Percentiles rank a stretch among this genome's conserved stretches.
phyloP scores from a whole-genome alignment of 2,113 vertebrate genomes.

The Acanthochromis polyacanthus region DNA sequence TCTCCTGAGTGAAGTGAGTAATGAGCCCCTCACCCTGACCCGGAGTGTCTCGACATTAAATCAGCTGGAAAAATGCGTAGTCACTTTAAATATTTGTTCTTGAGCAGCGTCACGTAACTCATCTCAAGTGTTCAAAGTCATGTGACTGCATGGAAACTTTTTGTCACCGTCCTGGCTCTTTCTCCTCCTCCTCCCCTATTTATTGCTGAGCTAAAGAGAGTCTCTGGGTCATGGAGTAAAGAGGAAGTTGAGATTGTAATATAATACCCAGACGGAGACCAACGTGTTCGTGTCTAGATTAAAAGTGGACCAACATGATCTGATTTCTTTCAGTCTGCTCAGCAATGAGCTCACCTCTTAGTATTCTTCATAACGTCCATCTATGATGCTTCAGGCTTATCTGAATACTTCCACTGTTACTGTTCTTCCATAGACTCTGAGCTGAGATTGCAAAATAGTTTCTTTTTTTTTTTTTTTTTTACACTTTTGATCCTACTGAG shows the following conservation, averaged over 20 bases:
- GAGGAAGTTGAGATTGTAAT: constrained; percentile 28
- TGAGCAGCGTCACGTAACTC: not conserved
- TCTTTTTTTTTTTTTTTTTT: not conserved
- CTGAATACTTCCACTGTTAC: constrained; percentile 6
- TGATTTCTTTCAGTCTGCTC: constrained; percentile 2
- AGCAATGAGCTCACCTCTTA: not conserved
- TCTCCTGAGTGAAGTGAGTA: not conserved
- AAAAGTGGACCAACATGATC: constrained; percentile 37
- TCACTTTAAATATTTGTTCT: not conserved
- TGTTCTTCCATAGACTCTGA: constrained; percentile 17
- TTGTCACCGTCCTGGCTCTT: not conserved
- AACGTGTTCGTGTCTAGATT: not conserved
- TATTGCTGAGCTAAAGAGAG: constrained; percentile 21
- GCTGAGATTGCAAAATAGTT: not conserved
- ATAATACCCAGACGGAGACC: constrained; percentile 10
- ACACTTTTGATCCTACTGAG: not conserved
- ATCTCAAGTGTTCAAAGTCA: not conserved
- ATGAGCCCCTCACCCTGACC: not conserved
- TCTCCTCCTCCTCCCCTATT: not conserved
- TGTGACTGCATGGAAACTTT: constrained; percentile 13
- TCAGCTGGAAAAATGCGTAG: not conserved
- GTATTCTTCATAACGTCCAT: not conserved
- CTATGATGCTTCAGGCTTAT: not conserved
- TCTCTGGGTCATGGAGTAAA: not conserved
- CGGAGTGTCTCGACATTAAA: not conserved